phyloP scores from a whole-genome alignment of 2,888 invertebrate species.

The Eilema caniola region DNA sequence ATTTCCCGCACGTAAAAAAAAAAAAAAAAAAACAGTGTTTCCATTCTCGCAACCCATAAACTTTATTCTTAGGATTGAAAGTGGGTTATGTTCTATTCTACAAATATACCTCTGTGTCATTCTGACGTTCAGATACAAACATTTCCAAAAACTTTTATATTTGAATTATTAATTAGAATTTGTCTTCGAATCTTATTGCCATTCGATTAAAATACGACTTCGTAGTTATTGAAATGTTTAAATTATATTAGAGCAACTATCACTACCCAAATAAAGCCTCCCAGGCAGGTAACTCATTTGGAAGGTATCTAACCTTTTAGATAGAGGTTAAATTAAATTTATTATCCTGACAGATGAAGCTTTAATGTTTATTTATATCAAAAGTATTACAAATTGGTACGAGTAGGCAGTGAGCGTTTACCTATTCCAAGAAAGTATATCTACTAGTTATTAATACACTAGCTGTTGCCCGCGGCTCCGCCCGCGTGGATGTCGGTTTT shows the following conservation, averaged over 20 bases:
- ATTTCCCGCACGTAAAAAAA: too few species aligned
- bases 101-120: too few species aligned
- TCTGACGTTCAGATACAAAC: too few species aligned
- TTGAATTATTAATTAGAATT: too few species aligned
- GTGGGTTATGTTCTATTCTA: too few species aligned
- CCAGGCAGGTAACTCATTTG: neutral
- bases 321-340: neutral
- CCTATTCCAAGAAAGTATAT: neutral
- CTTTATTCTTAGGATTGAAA: too few species aligned
- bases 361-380: neutral
- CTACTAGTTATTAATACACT: too few species aligned
- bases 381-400: neutral
- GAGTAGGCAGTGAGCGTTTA: neutral
- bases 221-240: neutral
- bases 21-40: too few species aligned
- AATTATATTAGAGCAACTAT: neutral
- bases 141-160: too few species aligned
- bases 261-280: neutral
- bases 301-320: neutral
- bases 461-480: too few species aligned
- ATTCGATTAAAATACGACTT: neutral
- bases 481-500: too few species aligned
- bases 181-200: neutral
- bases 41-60: too few species aligned
- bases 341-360: neutral